Conservation (phyloP, 2,888 invertebrate genomes). For the Chrysomela aeneicollis region DNA sequence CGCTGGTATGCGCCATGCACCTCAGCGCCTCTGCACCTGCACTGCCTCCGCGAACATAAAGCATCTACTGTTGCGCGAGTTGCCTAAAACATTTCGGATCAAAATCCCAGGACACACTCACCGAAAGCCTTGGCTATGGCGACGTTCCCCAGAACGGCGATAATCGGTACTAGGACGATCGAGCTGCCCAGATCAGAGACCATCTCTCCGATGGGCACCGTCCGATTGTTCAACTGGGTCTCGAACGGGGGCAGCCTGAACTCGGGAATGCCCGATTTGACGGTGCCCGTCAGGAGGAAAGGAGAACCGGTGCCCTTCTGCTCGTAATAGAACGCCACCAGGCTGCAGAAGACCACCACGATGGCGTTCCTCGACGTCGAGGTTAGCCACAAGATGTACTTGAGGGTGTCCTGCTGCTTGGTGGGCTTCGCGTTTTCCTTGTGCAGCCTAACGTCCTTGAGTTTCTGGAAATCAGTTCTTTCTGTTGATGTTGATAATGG, state of each 20-base stretch:
- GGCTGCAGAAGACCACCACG: constrained; percentile 77
- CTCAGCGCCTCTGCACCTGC: no score
- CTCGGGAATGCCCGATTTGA: constrained; percentile 77
- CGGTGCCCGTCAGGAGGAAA: constrained; percentile 78
- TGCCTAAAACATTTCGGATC: no score
- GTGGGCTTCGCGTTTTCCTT: constrained; percentile 58
- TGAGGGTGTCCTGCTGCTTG: constrained; percentile 59
- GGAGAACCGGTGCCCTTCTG: constrained; percentile 65
- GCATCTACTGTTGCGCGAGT: no score
- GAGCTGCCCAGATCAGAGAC: constrained; percentile 84
- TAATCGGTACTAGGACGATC: constrained; percentile 85
- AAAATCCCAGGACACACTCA: constrained; percentile 59
- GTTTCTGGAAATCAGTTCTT: constrained; percentile 66
- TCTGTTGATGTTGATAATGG: no score
- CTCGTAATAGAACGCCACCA: constrained; percentile 70
- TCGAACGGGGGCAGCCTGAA: constrained; percentile 76
- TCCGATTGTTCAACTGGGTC: constrained; percentile 68
- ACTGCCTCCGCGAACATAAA: no score
- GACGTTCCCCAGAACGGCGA: constrained; percentile 91
- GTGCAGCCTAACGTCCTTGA: constrained; percentile 72
- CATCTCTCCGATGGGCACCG: constrained; percentile 73
- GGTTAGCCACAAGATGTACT: constrained; percentile 76
- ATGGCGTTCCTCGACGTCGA: constrained; percentile 87
- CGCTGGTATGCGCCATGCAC: no score
- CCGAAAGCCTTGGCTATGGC: constrained; percentile 96